Base-by-base conservation (phyloP, 1,140 invertebrate species). In the Neodiprion pinetum region DNA sequence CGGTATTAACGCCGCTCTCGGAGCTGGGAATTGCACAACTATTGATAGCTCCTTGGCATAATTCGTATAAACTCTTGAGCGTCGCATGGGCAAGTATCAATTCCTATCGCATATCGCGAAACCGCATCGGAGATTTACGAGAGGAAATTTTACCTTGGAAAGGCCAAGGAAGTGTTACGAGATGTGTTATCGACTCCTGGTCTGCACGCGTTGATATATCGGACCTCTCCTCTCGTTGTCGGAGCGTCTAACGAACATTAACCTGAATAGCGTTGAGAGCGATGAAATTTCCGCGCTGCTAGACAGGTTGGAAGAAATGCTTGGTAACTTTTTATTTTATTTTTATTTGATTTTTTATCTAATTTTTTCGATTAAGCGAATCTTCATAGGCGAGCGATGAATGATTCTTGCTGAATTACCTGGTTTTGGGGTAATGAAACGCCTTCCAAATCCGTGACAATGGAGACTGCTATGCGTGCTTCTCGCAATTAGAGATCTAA, bases 111-210 rank as follows among this genome's bases (percentile, higher is more conserved):
- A 17, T 5, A 61, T 61, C 53, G 53, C 53, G 53, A 61, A 61
- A 61, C 53, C 53, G 53, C 9, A 9, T 17, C n/a, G 11, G 8
- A 61, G 53, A 61, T 61, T 61, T 61, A 61, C n/a, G 53, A 61
- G 53, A 61, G 53, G 53, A 61, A 61, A 61, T 61, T 61, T 61
- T 61, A 61, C 53, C 53, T 61, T 61, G 53, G 11, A 61, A 61
- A 61, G 53, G 53, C 53, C 53, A 61, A 61, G 53, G 53, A 61
- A 61, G n/a, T 61, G 7, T 61, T 61, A 61, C 53, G 53, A 61
- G 53, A 61, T 61, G 9, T 61, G 53, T 61, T 61, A 61, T 61
- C 53, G 53, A 61, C 53, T 61, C n/a, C 28, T 40, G 28, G 28
- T 40, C 28, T 40, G 28, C 28, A 61, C 53, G 53, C 4, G 53